Percentiles rank a stretch among this genome's conserved stretches.
Evolutionary conservation across 2,888 invertebrate genomes (phyloP).

Genomic region (Iselma pallidipennis): DNA sequence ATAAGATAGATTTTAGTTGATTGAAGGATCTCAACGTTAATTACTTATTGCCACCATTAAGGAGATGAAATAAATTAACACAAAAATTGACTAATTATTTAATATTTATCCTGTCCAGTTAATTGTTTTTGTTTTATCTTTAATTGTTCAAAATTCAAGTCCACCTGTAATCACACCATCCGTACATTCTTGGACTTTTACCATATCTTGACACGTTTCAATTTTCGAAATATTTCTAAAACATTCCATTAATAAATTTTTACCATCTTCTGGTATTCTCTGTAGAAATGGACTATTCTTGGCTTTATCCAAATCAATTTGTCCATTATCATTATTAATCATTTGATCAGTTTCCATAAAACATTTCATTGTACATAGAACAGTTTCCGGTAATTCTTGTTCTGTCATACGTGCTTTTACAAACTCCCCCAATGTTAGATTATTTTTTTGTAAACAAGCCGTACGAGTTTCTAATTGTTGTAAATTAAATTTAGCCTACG

Average conservation of each 20-base stretch:
- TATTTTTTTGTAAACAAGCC: neutral
- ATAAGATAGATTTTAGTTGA: too few species aligned
- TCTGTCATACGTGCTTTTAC: neutral
- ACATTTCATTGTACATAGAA: neutral
- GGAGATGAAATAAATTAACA: too few species aligned
- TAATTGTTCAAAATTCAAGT: neutral
- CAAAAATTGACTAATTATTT: too few species aligned
- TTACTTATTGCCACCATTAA: too few species aligned
- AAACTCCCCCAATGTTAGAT: neutral
- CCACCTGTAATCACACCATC: neutral
- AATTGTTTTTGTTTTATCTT: too few species aligned
- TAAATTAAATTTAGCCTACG: too few species aligned
- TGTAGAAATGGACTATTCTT: neutral
- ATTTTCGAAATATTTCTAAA: neutral
- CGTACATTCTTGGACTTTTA: neutral
- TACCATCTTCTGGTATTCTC: neutral
- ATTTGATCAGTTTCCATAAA: neutral
- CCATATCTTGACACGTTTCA: neutral
- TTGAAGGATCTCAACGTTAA: too few species aligned
- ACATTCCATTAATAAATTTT: neutral
- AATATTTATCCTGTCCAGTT: too few species aligned
- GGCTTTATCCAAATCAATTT: neutral
- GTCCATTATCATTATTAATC: neutral
- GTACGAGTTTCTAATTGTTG: too few species aligned
- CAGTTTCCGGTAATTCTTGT: neutral